Evolutionary conservation across 2,113 vertebrate species (phyloP).

Genomic region (Arvicanthis niloticus): DNA sequence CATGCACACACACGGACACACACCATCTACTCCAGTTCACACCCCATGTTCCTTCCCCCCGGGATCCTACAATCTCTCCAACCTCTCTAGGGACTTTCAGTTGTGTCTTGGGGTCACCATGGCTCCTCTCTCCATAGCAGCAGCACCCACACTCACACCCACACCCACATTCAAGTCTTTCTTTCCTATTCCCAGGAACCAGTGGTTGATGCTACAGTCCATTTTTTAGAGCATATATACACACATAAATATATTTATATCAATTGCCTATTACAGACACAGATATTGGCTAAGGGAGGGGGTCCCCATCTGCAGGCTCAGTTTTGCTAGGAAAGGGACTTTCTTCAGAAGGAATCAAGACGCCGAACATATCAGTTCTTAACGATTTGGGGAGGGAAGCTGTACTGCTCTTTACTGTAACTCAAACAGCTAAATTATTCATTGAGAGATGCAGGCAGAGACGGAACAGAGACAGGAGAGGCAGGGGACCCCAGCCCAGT

Average conservation of each 20-base stretch:
- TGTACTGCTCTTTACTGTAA: conserved; percentile 85
- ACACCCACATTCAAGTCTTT: rapidly evolving
- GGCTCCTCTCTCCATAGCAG: not conserved
- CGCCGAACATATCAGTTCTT: conserved; percentile 70
- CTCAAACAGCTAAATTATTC: conserved; percentile 86
- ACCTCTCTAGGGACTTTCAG: not conserved
- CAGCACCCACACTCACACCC: too few species aligned
- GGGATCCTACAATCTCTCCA: too few species aligned
- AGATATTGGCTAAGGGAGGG: not conserved
- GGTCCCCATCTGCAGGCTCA: conserved; percentile 21
- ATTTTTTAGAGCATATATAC: not conserved
- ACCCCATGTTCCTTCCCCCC: not conserved
- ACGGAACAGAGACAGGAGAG: conserved; percentile 63
- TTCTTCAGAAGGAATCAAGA: conserved; percentile 79
- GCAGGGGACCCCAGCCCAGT: conserved; percentile 47
- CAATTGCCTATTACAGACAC: not conserved
- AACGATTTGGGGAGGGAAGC: conserved; percentile 83
- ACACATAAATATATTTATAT: not conserved
- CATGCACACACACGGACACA: not conserved
- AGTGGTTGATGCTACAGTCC: not conserved
- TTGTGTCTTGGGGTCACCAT: not conserved
- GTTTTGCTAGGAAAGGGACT: conserved; percentile 79
- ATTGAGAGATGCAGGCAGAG: conserved; percentile 74
- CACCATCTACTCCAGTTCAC: rapidly evolving
- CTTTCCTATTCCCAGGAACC: not conserved